phyloP scores from a whole-genome alignment of 2,797 vertebrate genomes.

The Podarcis lilfordi region DNA sequence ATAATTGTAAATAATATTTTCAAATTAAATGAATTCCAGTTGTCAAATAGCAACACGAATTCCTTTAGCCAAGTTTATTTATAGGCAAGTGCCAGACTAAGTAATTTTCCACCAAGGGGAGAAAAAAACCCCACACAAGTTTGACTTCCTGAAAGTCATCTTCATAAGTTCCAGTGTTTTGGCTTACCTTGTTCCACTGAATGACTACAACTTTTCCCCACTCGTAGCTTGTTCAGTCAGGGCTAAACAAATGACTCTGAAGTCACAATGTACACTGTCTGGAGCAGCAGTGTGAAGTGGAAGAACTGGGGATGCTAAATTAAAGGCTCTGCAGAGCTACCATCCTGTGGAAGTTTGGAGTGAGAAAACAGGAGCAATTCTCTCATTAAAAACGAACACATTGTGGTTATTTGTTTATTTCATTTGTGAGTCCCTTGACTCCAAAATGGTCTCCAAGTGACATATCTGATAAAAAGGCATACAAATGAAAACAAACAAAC shows the following conservation, averaged over 20 bases:
- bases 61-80: not conserved
- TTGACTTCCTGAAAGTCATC: not conserved
- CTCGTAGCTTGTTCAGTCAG: not conserved
- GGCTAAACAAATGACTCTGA: not conserved
- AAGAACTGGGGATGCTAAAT: too few species aligned
- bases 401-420: not conserved
- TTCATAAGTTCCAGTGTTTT: conserved; percentile 30
- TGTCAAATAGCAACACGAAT: not conserved
- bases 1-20: conserved; percentile 6
- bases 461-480: too few species aligned
- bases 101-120: not conserved
- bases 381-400: not conserved
- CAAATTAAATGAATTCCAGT: conserved; percentile 7
- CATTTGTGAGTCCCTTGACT: not conserved
- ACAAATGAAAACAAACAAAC: too few species aligned
- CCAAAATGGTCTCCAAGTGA: not conserved
- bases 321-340: too few species aligned
- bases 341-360: not conserved
- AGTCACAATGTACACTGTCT: not conserved
- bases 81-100: not conserved
- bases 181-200: not conserved
- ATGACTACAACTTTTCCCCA: not conserved
- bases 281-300: not conserved
- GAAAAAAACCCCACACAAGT: not conserved
- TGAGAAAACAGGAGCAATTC: not conserved